Evolutionary conservation across 92 coral and sea anemone genomes (phyloP).

Genomic region (Siderastrea radians): DNA sequence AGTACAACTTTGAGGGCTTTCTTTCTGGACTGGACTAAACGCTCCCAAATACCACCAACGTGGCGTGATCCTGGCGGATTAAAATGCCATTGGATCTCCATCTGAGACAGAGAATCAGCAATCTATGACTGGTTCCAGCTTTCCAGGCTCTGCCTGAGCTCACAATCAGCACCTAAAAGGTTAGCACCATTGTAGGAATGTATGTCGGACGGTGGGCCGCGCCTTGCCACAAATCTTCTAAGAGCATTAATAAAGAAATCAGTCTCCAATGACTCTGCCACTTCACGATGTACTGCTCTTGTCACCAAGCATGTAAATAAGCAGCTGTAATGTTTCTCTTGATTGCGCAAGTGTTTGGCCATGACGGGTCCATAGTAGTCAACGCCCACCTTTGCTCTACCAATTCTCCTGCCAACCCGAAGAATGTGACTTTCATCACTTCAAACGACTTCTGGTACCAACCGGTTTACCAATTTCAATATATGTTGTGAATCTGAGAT

Average conservation of each 20-base stretch:
- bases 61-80: no score
- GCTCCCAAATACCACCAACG: no score
- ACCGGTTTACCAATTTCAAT: not conserved
- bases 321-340: constrained; percentile 35
- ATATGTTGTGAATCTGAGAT: constrained; percentile 1
- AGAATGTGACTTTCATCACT: constrained; percentile 28
- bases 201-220: constrained; percentile 49
- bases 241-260: constrained; percentile 52
- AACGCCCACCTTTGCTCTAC: constrained; percentile 51
- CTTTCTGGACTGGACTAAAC: no score
- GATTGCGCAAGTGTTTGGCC: constrained; percentile 24
- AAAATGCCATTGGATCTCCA: no score
- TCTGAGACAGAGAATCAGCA: no score
- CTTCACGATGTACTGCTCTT: constrained; percentile 22
- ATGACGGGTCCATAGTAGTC: constrained; percentile 49
- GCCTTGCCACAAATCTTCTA: constrained; percentile 42
- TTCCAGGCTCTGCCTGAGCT: constrained; percentile 48
- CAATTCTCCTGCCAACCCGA: constrained; percentile 63
- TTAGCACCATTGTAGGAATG: constrained; percentile 48
- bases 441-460: constrained; percentile 23
- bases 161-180: constrained; percentile 1
- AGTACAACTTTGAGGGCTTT: no score
- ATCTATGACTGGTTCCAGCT: constrained; percentile 2
- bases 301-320: constrained; percentile 15
- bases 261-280: constrained; percentile 33